Evolutionary conservation across 2,797 vertebrate species (phyloP).

Genomic region (Bucorvus abyssinicus): DNA sequence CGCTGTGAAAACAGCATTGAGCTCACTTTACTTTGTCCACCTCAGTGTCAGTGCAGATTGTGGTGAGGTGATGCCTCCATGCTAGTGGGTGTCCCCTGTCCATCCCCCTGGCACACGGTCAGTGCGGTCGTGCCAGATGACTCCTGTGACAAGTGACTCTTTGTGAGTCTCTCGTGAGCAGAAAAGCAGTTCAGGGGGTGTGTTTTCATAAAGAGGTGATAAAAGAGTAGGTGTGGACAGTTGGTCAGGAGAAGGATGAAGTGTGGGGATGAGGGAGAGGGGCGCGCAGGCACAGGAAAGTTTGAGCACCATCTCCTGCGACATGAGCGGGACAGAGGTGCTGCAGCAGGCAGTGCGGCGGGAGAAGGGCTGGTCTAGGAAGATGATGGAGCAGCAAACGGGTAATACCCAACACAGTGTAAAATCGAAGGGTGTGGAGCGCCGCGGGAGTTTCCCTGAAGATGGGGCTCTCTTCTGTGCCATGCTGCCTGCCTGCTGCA

Average conservation of each 20-base stretch:
- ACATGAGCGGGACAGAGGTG: background rate
- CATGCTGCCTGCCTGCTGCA: background rate
- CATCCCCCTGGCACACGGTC: rapidly evolving
- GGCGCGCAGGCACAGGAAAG: background rate
- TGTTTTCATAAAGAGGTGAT: conserved; percentile 33
- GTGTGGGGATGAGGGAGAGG: background rate
- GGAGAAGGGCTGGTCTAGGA: background rate
- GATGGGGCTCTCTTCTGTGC: background rate
- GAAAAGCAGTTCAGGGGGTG: background rate
- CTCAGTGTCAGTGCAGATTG: background rate
- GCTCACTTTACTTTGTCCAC: background rate
- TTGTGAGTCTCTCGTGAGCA: background rate
- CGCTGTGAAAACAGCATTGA: background rate
- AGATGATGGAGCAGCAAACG: background rate
- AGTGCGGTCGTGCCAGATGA: rapidly evolving
- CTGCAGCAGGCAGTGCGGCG: background rate
- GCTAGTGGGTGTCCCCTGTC: background rate
- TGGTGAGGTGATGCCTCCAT: background rate
- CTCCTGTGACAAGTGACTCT: no score
- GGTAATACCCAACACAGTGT: background rate
- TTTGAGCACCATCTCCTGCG: background rate
- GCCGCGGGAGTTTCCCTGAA: background rate
- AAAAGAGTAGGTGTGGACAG: conserved; percentile 15
- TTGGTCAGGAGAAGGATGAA: background rate
- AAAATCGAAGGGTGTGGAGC: background rate